Evolutionary conservation across 2,113 vertebrate genomes (phyloP).

Genomic region (Calyptomena viridis): DNA sequence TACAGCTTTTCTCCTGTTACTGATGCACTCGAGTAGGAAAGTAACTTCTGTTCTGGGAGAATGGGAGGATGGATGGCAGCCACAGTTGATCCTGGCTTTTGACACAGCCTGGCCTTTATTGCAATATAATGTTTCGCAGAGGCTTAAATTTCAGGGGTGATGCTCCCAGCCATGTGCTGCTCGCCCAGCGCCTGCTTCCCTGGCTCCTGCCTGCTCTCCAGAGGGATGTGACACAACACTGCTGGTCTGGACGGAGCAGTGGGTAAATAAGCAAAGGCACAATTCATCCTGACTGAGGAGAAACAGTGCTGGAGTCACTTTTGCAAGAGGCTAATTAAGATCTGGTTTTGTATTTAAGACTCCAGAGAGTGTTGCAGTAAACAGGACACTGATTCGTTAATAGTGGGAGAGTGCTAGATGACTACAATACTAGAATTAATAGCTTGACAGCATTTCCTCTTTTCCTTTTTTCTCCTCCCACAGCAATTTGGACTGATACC

Average conservation of each 20-base stretch:
- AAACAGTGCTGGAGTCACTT: background rate
- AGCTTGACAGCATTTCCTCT: slow-evolving; percentile 50
- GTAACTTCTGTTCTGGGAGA: background rate
- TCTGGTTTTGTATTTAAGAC: slow-evolving; percentile 27
- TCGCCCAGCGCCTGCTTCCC: background rate
- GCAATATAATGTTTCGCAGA: background rate
- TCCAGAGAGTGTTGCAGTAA: slow-evolving; percentile 11
- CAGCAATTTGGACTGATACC: slow-evolving; percentile 60
- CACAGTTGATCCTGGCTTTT: rapidly evolving
- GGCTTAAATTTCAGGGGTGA: background rate
- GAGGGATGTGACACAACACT: rapidly evolving
- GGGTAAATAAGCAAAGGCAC: background rate
- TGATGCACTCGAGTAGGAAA: background rate
- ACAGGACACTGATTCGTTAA: background rate
- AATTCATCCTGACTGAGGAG: background rate
- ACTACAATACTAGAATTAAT: slow-evolving; percentile 29
- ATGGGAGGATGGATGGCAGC: background rate
- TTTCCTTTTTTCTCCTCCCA: slow-evolving; percentile 40
- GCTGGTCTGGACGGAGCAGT: background rate
- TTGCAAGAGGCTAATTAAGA: background rate
- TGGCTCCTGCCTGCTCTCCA: background rate
- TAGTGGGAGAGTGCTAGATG: background rate
- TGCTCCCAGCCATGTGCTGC: background rate
- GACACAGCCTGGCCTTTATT: background rate
- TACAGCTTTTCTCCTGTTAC: background rate